These are phyloP conservation scores for Diplolepis rosae DNA, from an alignment of 2,888 invertebrate species.

Conservation along the genomic window DNA sequence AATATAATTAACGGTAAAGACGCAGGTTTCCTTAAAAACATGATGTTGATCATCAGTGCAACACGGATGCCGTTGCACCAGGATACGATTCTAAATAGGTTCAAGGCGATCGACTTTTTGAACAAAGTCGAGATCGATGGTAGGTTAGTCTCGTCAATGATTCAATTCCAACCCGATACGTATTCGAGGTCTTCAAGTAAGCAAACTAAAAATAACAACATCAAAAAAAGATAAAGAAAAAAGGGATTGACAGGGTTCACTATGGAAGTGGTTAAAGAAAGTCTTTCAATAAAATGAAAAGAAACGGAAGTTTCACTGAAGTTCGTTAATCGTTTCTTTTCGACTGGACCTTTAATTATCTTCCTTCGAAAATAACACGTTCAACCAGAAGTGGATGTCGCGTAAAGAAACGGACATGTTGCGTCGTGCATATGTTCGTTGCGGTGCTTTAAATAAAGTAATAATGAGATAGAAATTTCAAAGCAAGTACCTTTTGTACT, in stretches of 20 bases:
- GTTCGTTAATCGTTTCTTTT: not conserved
- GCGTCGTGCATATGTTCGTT: conserved; percentile 31
- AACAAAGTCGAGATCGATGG: conserved; percentile 43
- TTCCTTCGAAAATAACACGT: not conserved
- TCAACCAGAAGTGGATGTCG: conserved; percentile 32
- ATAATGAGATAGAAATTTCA: not conserved
- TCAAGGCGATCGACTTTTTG: conserved; percentile 55
- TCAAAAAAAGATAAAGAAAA: not conserved
- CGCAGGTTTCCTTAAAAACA: not conserved
- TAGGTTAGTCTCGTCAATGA: conserved; percentile 42
- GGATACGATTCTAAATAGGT: conserved; percentile 51
- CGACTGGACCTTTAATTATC: not conserved
- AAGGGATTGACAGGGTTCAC: not conserved
- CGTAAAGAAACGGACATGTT: conserved; percentile 38
- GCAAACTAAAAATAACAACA: conserved; percentile 36
- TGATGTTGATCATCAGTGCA: conserved; percentile 6
- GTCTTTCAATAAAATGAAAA: not conserved
- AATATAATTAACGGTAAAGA: conserved; percentile 18
- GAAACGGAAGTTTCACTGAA: not conserved
- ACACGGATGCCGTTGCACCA: conserved; percentile 35
- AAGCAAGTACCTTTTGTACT: not conserved
- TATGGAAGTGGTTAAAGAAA: not conserved
- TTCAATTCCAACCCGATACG: conserved; percentile 37
- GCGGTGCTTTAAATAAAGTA: not conserved
- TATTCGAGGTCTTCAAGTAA: conserved; percentile 41